Base-by-base conservation (phyloP, 2,113 vertebrate species). In the Ochotona curzoniae region DNA sequence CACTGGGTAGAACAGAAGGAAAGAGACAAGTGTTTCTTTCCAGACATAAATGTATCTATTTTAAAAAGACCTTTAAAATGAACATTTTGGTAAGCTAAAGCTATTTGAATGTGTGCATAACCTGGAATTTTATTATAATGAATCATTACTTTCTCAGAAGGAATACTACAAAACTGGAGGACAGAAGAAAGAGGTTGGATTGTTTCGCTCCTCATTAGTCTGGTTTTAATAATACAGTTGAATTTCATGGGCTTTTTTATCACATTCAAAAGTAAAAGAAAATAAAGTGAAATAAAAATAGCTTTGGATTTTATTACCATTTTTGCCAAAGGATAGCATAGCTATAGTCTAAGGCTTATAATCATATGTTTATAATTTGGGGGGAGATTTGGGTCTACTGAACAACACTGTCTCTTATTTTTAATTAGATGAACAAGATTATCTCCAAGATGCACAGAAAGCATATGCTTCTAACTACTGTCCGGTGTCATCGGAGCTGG, bases 341-440 rank as follows among this genome's bases (percentile, higher is more conserved):
- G 70, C 35, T 94, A 64, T 89, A 38, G 8, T 67, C 49, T 79
- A 44, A 44, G 35, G 89, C 51, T 83, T 93, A 76, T 54, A 96
- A 5, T 87, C 57, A n/a, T 17, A 49, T 89, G n/a, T 87, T 91
- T 60, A 26, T 71, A 89, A 84, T 90, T 93, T 90, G 75, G 63
- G 80, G 15, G 66, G 94, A 94, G 17, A 67, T 94, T 96, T 94
- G 51, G 1, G 2, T 63, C 17, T 73, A 49, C 20, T 88, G n/a
- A 91, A 83, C 96, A 89, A 94, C n/a, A 26, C 60, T 87, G 8
- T 95, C 17, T 96, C 51, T 96, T 96, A 0, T 96, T 95, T 96
- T 96, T 87, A 90, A 96, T 95, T 89, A 99, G 99, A 98, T 96
- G 99, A 99, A 94, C 97, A 94, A 51, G 99, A 98, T 80, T 98